phyloP scores from a whole-genome alignment of 1,140 invertebrate genomes.

The Drosophila sechellia region DNA sequence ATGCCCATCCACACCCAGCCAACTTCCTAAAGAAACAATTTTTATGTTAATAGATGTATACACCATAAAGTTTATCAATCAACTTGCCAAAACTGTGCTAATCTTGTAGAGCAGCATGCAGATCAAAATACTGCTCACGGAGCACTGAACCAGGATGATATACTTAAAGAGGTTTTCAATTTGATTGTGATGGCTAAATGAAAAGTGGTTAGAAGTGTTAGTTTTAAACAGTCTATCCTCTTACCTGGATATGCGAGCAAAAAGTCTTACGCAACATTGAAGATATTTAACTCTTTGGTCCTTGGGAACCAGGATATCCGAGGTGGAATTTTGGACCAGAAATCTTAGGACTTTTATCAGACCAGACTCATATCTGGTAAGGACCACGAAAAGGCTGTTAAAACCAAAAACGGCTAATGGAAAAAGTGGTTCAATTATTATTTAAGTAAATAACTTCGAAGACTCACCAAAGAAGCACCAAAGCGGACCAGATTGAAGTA shows the following conservation, averaged over 20 bases:
- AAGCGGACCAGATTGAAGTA: slow-evolving; percentile 55
- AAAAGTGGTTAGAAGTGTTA: background rate
- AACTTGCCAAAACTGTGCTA: slow-evolving; percentile 59
- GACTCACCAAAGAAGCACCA: slow-evolving; percentile 64
- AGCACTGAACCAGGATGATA: slow-evolving; percentile 67
- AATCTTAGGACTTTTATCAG: slow-evolving; percentile 52
- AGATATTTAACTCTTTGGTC: slow-evolving; percentile 42
- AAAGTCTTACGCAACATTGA: slow-evolving; percentile 60
- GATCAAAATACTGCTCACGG: slow-evolving; percentile 64
- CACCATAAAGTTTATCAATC: background rate
- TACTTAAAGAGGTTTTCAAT: slow-evolving; percentile 68
- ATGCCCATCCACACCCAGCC: slow-evolving; percentile 64
- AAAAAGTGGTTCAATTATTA: background rate
- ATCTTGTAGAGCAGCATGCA: slow-evolving; percentile 76
- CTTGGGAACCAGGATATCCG: slow-evolving; percentile 39
- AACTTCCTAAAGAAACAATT: slow-evolving; percentile 39
- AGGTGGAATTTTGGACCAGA: slow-evolving; percentile 57
- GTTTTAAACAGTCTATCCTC: background rate
- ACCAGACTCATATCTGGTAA: slow-evolving; percentile 61
- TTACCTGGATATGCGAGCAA: slow-evolving; percentile 59
- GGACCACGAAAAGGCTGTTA: slow-evolving; percentile 67
- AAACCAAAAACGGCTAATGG: slow-evolving; percentile 64
- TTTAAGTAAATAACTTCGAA: background rate
- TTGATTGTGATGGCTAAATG: slow-evolving; percentile 54
- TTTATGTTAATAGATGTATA: background rate